Base-by-base conservation (phyloP, 2,797 vertebrate genomes). In the Acrocephalus scirpaceus region DNA sequence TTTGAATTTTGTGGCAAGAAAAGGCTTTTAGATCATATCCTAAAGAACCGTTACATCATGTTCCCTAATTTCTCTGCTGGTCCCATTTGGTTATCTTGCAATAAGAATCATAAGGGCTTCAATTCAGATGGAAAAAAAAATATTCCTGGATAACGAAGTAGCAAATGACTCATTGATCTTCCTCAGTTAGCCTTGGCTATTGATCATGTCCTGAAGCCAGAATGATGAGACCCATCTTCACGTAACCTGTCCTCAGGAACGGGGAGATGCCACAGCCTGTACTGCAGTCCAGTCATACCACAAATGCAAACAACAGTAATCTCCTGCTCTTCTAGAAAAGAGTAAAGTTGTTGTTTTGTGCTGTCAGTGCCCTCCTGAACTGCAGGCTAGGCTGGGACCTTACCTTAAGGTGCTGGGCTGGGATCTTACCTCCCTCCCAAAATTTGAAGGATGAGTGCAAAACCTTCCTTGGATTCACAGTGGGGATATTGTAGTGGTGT, bases 41-140 rank as follows among this genome's bases (percentile, higher is more conserved):
- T 95, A 87, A 86, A 94, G 94, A 86, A 71, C 88, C 76, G 86
- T 96, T 96, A 97, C 96, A 96, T 95, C 92, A 95, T 95, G 94
- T 95, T 96, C 88, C 84, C 74, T 93, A 82, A 94, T 94, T 95
- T 95, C 91, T 92, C 77, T 92, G 71, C 64, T 95, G 26, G 88
- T 93, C 53, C 60, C 77, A 30, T 85, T 95, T 94, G 88, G 77
- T 95, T 95, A 92, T 94, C 95, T 94, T 91, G 88, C 90, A 95
- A 53, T 90, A 76, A 91, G 77, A 88, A 53, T 86, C 80, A 82
- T 83, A 70, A 94, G 32, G 40, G 4, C 45, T 93, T 51, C 40
- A 74, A 26, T 67, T 91, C 51, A 82, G 56, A 88, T 2, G 62
- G 26, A 27, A 54, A 86, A 78, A 87, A 71, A 71, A 82, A 61